A percentile compares a stretch with the other conserved stretches of the same genome.
phyloP scores from a whole-genome alignment of 2,888 invertebrate species.

The Diarsia brunnea region DNA sequence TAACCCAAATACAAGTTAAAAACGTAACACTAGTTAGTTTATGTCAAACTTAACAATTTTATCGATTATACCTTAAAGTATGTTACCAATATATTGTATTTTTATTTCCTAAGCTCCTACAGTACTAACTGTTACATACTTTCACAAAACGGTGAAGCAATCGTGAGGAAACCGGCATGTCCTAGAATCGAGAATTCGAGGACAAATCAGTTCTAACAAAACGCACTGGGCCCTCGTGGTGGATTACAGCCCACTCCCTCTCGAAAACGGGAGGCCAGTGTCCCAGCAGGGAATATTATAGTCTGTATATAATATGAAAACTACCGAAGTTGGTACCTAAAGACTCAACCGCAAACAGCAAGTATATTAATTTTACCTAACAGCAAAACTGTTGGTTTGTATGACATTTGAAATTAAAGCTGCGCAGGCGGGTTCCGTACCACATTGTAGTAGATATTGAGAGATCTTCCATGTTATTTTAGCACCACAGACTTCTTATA shows the following conservation, averaged over 20 bases:
- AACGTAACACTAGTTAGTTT: neutral
- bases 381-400: neutral
- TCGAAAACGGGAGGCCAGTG: neutral
- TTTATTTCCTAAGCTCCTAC: neutral
- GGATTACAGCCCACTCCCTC: neutral
- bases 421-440: too few relatives aligned
- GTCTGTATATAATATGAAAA: neutral
- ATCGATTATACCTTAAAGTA: constrained; percentile 3
- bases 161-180: neutral
- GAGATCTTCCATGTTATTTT: too few relatives aligned
- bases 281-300: neutral
- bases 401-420: neutral
- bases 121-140: neutral
- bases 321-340: too few relatives aligned
- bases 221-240: neutral
- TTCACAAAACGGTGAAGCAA: neutral
- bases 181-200: neutral
- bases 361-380: neutral
- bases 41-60: neutral
- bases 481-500: too few relatives aligned
- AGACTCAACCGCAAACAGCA: neutral
- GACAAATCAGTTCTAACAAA: neutral
- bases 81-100: neutral
- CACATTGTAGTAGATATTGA: too few relatives aligned
- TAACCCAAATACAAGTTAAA: constrained; percentile 32